Base-by-base conservation (phyloP, 2,113 vertebrate genomes). In the Ophthalmolycus amberensis region DNA sequence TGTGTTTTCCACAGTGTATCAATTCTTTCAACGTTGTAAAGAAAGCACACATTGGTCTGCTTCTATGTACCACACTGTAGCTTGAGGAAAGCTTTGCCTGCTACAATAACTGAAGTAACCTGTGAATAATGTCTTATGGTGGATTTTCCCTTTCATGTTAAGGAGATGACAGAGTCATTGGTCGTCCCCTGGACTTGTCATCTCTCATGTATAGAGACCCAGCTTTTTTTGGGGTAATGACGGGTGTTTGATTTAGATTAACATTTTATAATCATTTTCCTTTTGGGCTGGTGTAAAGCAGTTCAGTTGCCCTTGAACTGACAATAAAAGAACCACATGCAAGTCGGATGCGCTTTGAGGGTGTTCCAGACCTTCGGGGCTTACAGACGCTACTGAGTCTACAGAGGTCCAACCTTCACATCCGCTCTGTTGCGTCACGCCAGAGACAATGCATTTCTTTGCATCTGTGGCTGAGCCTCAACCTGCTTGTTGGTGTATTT, bases 401-500 rank as follows among this genome's bases (percentile, higher is more conserved):
- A 48, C 70, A 67, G 56, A 84, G 40, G 56, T 65, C 67, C 46
- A 25, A 54, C 73, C 18, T 50, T 82, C 58, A 70, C 56, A 37
- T 73, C 58, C 7, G 42, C 63, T 54, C 58, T 62, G 44, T 16
- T 44, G 46, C 65, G 29, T 59, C 42, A 44, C 40, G 1, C 25
- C 50, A 48, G 66, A 32, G 52, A 80, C 37, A 2, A 60, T 60
- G 60, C 27, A 70, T 72, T 48, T 48, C 37, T 66, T 62, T 80
- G 71, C 69, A 37, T 65, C 42, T 71, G 74, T 56, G 32, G 62
- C 71, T 74, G 32, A 37, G 56, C 71, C 74, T 68, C 65, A 60
- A 72, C 65, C 50, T 85, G 62, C 71, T 76, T 67, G 60, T 70
- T 64, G 73, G 73, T 85, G 82, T 83, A 65, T 90, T 76, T 83